Percentiles rank a stretch among this genome's conserved stretches.
Evolutionary conservation across 2,113 vertebrate species (phyloP).

Genomic region (Nanorana parkeri): DNA sequence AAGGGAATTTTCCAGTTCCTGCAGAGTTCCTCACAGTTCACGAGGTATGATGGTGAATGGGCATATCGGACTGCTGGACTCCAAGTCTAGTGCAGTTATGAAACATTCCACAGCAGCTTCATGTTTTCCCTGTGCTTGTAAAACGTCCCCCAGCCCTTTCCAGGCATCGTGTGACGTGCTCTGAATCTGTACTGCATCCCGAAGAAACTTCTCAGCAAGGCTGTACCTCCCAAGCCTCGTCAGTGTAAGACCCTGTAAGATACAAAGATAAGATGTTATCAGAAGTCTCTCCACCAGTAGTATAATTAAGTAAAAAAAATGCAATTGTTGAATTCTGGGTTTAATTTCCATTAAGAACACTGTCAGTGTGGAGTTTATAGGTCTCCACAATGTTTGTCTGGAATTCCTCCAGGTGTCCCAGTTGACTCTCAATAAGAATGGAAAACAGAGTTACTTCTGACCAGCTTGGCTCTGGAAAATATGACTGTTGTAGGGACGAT

Average conservation of each 20-base stretch:
- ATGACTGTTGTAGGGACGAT: too few relatives aligned
- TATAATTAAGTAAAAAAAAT: too few relatives aligned
- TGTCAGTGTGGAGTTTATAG: too few relatives aligned
- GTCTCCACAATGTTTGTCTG: too few relatives aligned
- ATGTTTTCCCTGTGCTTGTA: constrained; percentile 81
- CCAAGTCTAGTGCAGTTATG: constrained; percentile 91
- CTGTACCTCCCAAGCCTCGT: constrained; percentile 79
- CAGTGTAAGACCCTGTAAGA: constrained; percentile 84
- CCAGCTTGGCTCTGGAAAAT: too few relatives aligned
- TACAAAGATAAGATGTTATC: constrained; percentile 44
- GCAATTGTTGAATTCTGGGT: too few relatives aligned
- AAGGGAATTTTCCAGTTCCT: constrained; percentile 5
- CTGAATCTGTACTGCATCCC: constrained; percentile 86
- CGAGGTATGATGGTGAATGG: constrained; percentile 92
- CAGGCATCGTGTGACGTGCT: constrained; percentile 90
- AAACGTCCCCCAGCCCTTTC: constrained; percentile 90
- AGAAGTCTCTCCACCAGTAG: too few relatives aligned
- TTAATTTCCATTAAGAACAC: too few relatives aligned
- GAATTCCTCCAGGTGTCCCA: too few relatives aligned
- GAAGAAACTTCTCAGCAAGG: constrained; percentile 91
- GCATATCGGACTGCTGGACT: constrained; percentile 90
- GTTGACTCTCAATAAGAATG: too few relatives aligned
- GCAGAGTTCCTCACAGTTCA: constrained; percentile 78
- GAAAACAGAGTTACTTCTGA: too few relatives aligned
- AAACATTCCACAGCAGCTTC: constrained; percentile 91